Percentiles rank a stretch among this genome's conserved stretches.
Evolutionary conservation across 2,113 vertebrate species (phyloP).

Genomic region (Anolis carolinensis): DNA sequence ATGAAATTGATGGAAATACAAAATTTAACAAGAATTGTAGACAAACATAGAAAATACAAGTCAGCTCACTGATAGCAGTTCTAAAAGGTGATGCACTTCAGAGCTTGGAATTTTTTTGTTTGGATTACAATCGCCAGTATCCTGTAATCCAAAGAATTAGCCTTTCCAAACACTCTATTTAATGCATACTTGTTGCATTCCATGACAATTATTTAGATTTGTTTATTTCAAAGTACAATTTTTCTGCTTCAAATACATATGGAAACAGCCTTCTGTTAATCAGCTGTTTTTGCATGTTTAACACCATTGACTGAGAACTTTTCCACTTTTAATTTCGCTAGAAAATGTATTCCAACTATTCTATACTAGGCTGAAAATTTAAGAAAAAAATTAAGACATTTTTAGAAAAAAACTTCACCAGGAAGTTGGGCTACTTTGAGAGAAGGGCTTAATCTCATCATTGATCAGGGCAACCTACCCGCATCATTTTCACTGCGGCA

Average conservation of each 20-base stretch:
- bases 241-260: constrained; percentile 13
- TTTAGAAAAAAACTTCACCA: constrained; percentile 41
- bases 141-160: no score
- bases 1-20: background rate
- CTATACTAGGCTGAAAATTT: constrained; percentile 46
- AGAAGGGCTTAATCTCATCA: constrained; percentile 48
- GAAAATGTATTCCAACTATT: background rate
- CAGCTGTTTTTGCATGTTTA: background rate
- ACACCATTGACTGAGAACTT: constrained; percentile 40
- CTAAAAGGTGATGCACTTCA: background rate
- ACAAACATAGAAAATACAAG: background rate
- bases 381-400: background rate
- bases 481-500: constrained; percentile 68
- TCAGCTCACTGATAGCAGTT: background rate
- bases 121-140: no score
- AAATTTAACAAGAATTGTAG: no score
- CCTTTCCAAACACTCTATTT: background rate
- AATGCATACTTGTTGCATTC: background rate
- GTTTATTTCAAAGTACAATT: constrained; percentile 29
- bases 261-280: background rate
- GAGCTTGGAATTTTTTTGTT: no score
- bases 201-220: background rate
- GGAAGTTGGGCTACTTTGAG: constrained; percentile 61
- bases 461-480: constrained; percentile 54
- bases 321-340: constrained; percentile 44